Base-by-base conservation (phyloP, 2,113 vertebrate genomes). In the Malurus elegans region DNA sequence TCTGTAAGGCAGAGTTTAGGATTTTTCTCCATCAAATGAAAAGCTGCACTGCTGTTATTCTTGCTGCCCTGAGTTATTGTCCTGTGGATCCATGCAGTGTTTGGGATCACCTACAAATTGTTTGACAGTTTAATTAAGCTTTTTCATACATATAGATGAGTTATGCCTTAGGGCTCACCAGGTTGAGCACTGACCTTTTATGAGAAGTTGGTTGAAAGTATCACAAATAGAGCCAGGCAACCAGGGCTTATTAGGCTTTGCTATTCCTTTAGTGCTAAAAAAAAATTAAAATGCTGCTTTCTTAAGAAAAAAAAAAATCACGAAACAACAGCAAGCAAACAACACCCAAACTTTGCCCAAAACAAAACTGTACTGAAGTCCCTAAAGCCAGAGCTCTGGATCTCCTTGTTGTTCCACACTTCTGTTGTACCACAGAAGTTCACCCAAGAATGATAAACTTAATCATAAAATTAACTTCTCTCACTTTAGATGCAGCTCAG, bases 301-400 rank as follows among this genome's bases (percentile, higher is more conserved):
- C 45, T 51, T 6, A 56, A 51, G 4, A 10, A 53, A 57, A 42
- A 45, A 51, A 4, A 0, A 48, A 48, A 48, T 6, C 0, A 1
- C 12, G 12, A 47, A 51, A 44, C 23, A 83, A 20, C 15, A 29
- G 17, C 12, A 80, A 72, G 14, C 17, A 51, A 54, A 5, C 10
- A 86, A 29, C 11, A n/a, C 14, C 4, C 16, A 79, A 54, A 50
- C 29, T 57, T 18, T 82, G 31, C 8, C 67, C 47, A 13, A 61
- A 88, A 16, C 14, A 82, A 78, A 91, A 29, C 34, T 12, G 5
- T 48, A 36, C 7, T 24, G 7, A 75, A 69, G 11, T 66, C 34
- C 47, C 83, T 62, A 48, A 67, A 86, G 14, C 9, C 6, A 53
- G 47, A 79, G 12, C 44, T 76, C 74, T 86, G 45, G 18, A 47